Conservation (phyloP, 2,797 vertebrate genomes). For the Phalanger gymnotis region DNA sequence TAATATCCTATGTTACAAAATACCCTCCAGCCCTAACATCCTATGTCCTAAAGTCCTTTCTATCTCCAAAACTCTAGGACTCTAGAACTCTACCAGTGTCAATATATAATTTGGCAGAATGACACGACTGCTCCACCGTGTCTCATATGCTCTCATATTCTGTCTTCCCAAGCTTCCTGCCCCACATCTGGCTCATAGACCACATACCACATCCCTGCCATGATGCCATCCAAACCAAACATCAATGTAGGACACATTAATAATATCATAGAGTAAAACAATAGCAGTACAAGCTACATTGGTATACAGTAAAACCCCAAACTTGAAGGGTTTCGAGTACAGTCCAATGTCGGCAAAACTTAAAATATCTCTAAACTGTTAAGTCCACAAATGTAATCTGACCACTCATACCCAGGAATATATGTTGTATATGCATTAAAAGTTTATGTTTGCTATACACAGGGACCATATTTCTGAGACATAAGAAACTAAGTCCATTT, state of each 20-base stretch:
- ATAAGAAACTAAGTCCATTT: not conserved
- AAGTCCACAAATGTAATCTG: not conserved
- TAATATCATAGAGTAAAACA: constrained; percentile 61
- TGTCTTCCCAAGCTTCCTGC: constrained; percentile 46
- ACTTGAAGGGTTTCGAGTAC: constrained; percentile 45
- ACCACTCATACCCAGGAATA: not conserved
- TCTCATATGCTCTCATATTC: not conserved
- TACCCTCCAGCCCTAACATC: not conserved
- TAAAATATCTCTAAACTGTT: constrained; percentile 57
- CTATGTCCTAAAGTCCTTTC: not conserved
- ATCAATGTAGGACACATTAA: constrained; percentile 61
- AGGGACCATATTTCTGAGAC: constrained; percentile 38
- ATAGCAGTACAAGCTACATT: constrained; percentile 33
- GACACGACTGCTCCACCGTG: not conserved
- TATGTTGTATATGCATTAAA: not conserved
- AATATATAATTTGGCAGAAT: not conserved
- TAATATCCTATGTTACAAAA: not conserved
- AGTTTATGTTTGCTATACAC: not conserved
- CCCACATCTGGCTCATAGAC: constrained; percentile 9
- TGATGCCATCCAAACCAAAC: constrained; percentile 54
- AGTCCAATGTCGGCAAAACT: constrained; percentile 41
- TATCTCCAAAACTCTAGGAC: not conserved
- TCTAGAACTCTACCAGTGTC: constrained; percentile 12
- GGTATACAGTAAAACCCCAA: not conserved
- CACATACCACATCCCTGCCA: constrained; percentile 50